Evolutionary conservation across 2,888 invertebrate genomes (phyloP), one percentile per base, ranked within the genome.

Genomic region (Philopedon plagiatum): DNA sequence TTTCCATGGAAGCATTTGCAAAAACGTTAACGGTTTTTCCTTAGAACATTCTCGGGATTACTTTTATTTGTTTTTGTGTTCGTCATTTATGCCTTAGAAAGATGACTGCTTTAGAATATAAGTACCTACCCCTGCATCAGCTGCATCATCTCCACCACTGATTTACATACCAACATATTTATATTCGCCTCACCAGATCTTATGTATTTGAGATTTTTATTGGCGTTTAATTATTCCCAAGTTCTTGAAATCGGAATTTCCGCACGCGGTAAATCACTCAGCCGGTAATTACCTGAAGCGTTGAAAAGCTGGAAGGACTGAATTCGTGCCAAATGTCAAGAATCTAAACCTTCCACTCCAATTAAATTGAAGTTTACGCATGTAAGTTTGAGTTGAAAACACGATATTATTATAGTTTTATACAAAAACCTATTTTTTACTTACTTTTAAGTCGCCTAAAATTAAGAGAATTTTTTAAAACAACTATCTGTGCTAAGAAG

Each of bases 341-440:
- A 69, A 71, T 70, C 72, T 61, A 69, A 73, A 75, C 77, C 76
- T 76, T 71, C 75, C 74, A 56, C 15, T 67, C 78, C 78, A 79
- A 79, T 79, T 79, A 79, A 79, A 78, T 75, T 76, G 75, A 75
- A 75, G 76, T 75, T 70, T 77, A 77, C 76, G 75, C 77, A 75
- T 77, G 76, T 77, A 78, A 75, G 76, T 75, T 75, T 64, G 72
- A 69, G 76, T 72, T 76, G 78, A 76, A 77, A 78, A 74, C 51
- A 63, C 51, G 34, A 62, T n/a, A n/a, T n/a, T n/a, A n/a, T n/a
- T n/a, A n/a, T n/a, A n/a, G n/a, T n/a, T n/a, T n/a, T n/a, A n/a
- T n/a, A n/a, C n/a, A n/a, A n/a, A n/a, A n/a, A n/a, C n/a, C n/a
- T n/a, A n/a, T n/a, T n/a, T n/a, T n/a, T n/a, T n/a, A n/a, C n/a